phyloP scores from a whole-genome alignment of 2,888 invertebrate genomes.

The Conomelus anceps region DNA sequence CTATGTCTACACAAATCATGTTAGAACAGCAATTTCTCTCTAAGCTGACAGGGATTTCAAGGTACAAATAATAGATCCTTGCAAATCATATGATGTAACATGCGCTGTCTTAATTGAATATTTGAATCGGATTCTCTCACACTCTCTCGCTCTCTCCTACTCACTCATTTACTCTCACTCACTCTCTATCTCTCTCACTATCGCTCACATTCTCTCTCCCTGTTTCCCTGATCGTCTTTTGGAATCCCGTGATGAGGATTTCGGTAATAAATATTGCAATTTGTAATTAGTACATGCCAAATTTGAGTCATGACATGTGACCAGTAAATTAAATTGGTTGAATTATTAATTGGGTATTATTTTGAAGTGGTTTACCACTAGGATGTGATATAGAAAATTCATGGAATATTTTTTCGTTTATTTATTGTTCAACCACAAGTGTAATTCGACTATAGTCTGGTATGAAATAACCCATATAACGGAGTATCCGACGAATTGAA shows the following conservation, averaged over 20 bases:
- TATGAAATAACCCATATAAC: too few relatives aligned
- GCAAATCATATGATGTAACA: not conserved
- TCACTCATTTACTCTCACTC: not conserved
- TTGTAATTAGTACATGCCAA: not conserved
- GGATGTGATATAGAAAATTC: too few relatives aligned
- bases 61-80: not conserved
- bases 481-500: too few relatives aligned
- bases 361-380: not conserved
- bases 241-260: not conserved
- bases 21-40: not conserved
- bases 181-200: not conserved
- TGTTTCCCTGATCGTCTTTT: not conserved
- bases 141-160: not conserved
- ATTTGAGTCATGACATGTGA: not conserved
- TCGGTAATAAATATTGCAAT: not conserved
- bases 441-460: too few relatives aligned
- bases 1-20: too few relatives aligned
- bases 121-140: not conserved
- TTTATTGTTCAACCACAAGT: too few relatives aligned
- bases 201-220: not conserved
- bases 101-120: not conserved
- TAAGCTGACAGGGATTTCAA: not conserved
- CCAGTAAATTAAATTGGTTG: not conserved
- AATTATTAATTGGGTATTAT: not conserved
- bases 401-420: too few relatives aligned